These are phyloP conservation scores for Umimayanthus kanabou DNA, from an alignment of 92 coral and sea anemone species.

Conservation along the genomic window DNA sequence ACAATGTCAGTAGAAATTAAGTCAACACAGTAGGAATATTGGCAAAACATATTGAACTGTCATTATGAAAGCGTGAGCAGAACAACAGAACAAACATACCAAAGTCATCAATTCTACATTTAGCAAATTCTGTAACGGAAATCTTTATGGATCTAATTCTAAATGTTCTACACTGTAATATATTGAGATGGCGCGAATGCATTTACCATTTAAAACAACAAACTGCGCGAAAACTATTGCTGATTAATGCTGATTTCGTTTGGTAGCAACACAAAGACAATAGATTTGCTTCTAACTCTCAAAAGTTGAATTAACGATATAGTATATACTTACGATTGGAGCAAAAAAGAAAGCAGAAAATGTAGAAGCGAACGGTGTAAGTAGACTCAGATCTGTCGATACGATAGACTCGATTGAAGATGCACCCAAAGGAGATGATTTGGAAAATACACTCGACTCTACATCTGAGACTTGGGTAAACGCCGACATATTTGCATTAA, in stretches of 20 bases:
- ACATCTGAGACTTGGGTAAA: background rate
- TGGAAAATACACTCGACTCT: background rate
- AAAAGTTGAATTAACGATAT: background rate
- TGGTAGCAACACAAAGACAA: background rate
- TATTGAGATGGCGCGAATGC: background rate
- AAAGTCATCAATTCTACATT: background rate
- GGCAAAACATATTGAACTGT: background rate
- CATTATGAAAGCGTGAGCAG: background rate
- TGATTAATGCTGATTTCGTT: background rate
- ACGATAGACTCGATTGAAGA: background rate
- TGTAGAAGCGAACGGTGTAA: slow-evolving; percentile 7
- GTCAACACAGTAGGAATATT: background rate
- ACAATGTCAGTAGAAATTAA: too few relatives aligned
- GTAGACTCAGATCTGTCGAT: background rate
- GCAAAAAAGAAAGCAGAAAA: slow-evolving; percentile 27
- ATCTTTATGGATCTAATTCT: background rate
- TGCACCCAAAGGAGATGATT: background rate
- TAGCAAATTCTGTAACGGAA: too few relatives aligned
- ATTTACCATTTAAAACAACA: too few relatives aligned
- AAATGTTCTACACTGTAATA: background rate
- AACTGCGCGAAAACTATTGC: background rate
- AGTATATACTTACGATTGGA: slow-evolving; percentile 40
- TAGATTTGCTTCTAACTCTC: background rate
- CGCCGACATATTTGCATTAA: slow-evolving; percentile 15
- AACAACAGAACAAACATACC: background rate